Evolutionary conservation across 2,888 invertebrate genomes (phyloP), one percentile per base, ranked within the genome.

Genomic region (Cerastoderma edule): DNA sequence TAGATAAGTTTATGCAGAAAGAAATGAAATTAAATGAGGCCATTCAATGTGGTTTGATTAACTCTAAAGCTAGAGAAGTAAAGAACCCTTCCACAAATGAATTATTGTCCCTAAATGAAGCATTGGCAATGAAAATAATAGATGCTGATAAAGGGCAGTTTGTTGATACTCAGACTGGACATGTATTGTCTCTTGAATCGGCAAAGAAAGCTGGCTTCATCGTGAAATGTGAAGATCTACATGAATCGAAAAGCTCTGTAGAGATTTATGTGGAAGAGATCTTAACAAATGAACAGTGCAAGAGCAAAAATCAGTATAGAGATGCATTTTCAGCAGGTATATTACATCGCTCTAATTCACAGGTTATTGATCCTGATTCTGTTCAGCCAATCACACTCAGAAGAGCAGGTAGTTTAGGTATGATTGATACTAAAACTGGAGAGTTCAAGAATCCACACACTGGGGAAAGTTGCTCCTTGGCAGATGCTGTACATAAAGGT

Each of bases 1-100:
- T 78, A 30, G 85, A 90, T 64, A 87, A 83, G 19, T 79, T 86
- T 27, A 80, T 87, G 39, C 86, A 88, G 22, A 81, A 81, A 54
- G 76, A 75, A 35, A 65, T 87, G 74, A 88, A 85, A 56, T 94
- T 97, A 94, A 89, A 89, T 77, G 91, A 93, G 54, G 91, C 92
- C 4, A 87, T 94, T 30, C 85, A 88, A 22, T 88, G 94, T 67
- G 96, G 96, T 78, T 76, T 88, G 22, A 85, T 90, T 22, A 88
- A 88, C 75, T 75, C 82, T n/a, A 75, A 79, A 32, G 78, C 74
- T 5, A 87, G 83, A 46, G 84, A 85, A 65, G 78, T 90, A 19
- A 75, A 87, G 28, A 85, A 88, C 74, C 89, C 94, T 97, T 76
- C 96, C 96, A 93, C 97, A 50, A 92, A 67, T 64, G 80, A 85